Conservation (phyloP, 1,140 invertebrate genomes). For the Anthonomus grandis region DNA sequence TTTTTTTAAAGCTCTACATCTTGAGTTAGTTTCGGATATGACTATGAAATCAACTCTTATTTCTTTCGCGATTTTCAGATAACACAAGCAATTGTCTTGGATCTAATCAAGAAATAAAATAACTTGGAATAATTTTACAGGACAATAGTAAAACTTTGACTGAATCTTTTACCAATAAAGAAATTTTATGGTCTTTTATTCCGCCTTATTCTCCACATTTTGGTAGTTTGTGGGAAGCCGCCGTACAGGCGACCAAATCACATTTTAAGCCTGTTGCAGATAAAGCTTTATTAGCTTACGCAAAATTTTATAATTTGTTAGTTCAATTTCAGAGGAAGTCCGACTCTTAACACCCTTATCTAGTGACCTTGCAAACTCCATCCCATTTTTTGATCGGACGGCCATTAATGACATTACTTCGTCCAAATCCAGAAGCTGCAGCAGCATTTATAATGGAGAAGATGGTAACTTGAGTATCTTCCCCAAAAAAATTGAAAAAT, state of each 20-base stretch:
- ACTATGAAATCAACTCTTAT: conserved; percentile 43
- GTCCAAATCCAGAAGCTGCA: conserved; percentile 28
- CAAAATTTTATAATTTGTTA: conserved; percentile 38
- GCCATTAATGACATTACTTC: conserved; percentile 2
- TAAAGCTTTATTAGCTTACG: conserved; percentile 17
- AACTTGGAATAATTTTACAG: conserved; percentile 7
- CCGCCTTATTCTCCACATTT: conserved; percentile 27
- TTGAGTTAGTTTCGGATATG: conserved; percentile 44
- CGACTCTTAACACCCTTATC: conserved; percentile 26
- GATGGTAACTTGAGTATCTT: conserved; percentile 43
- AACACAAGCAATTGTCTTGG: conserved; percentile 48
- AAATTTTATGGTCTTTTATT: conserved; percentile 23
- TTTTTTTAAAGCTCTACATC: conserved; percentile 45
- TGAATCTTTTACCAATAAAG: neutral
- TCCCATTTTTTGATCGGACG: conserved; percentile 34
- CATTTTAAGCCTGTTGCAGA: conserved; percentile 38
- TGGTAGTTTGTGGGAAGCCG: conserved; percentile 38
- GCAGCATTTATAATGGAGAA: conserved; percentile 46
- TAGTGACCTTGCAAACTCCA: conserved; percentile 29
- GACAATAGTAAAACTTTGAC: too few species aligned
- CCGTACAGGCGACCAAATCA: conserved; percentile 40
- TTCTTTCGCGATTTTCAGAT: conserved; percentile 44
- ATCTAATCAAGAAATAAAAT: conserved; percentile 11
- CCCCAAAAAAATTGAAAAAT: too few species aligned
- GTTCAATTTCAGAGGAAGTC: conserved; percentile 28